A percentile compares a stretch with the other conserved stretches of the same genome.
Evolutionary conservation across 2,888 invertebrate genomes (phyloP).

Genomic region (Serripes groenlandicus): DNA sequence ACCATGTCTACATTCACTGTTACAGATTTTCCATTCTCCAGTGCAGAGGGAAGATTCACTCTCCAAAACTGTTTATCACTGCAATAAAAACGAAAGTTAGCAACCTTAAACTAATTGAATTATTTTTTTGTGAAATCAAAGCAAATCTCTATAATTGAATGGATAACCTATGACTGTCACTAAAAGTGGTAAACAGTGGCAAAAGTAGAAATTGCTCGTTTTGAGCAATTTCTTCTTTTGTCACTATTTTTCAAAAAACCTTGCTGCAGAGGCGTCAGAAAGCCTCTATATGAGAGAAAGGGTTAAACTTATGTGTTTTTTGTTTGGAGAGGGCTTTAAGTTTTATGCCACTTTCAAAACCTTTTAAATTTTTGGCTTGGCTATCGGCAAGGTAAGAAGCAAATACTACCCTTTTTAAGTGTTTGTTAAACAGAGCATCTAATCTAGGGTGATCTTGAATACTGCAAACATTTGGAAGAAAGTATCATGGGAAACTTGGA

Average conservation of each 20-base stretch:
- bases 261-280: no score
- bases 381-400: no score
- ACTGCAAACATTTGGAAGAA: no score
- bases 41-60: slow-evolving; percentile 77
- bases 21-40: slow-evolving; percentile 81
- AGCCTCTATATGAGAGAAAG: no score
- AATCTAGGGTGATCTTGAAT: no score
- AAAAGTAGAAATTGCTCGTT: neutral
- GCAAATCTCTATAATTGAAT: neutral
- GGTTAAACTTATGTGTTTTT: no score
- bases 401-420: no score
- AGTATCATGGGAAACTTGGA: no score
- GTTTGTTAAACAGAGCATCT: no score
- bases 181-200: neutral
- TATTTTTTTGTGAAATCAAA: neutral
- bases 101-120: no score
- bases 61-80: slow-evolving; percentile 79
- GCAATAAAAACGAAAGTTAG: neutral
- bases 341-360: neutral
- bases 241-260: neutral
- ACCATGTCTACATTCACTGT: slow-evolving; percentile 88
- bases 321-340: neutral
- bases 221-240: neutral
- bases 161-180: neutral
- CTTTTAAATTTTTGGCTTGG: no score